These are phyloP conservation scores for Odontocerum albicorne DNA, from an alignment of 2,888 invertebrate genomes.

Conservation along the genomic window DNA sequence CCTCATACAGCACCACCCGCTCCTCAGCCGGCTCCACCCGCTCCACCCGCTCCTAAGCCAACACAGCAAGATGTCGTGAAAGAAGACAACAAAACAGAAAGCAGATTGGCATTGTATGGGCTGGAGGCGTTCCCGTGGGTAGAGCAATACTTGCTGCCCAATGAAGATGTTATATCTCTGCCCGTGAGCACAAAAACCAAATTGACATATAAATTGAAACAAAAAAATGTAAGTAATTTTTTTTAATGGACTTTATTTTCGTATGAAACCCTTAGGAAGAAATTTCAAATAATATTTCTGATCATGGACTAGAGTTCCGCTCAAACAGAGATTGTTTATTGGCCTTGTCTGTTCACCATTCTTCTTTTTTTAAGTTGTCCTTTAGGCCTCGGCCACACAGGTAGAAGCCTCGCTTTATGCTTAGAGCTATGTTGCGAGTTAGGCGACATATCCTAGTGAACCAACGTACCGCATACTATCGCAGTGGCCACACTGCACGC, in stretches of 20 bases:
- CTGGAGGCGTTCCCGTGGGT: slow-evolving; percentile 45
- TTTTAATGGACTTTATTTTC: background rate
- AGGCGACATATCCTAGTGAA: too few species aligned
- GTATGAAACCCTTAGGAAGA: too few species aligned
- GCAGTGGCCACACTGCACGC: too few species aligned
- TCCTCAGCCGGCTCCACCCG: background rate
- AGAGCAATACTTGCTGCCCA: slow-evolving; percentile 41
- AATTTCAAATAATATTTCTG: too few species aligned
- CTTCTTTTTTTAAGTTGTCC: too few species aligned
- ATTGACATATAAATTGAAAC: slow-evolving; percentile 12
- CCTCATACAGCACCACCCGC: background rate
- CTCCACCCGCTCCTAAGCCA: background rate
- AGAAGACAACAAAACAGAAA: slow-evolving; percentile 2
- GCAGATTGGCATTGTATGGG: slow-evolving; percentile 39
- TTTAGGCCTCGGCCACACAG: too few species aligned
- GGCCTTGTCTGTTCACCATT: too few species aligned
- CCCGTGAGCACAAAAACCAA: background rate
- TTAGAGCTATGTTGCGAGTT: too few species aligned
- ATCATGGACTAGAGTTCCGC: too few species aligned
- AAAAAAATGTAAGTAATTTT: slow-evolving; percentile 13
- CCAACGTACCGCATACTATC: too few species aligned
- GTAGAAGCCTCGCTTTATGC: too few species aligned
- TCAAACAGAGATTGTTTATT: too few species aligned
- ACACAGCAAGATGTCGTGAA: background rate
- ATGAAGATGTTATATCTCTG: slow-evolving; percentile 41